Conservation (phyloP, 2,797 vertebrate genomes). For the Naso thynnoides region DNA sequence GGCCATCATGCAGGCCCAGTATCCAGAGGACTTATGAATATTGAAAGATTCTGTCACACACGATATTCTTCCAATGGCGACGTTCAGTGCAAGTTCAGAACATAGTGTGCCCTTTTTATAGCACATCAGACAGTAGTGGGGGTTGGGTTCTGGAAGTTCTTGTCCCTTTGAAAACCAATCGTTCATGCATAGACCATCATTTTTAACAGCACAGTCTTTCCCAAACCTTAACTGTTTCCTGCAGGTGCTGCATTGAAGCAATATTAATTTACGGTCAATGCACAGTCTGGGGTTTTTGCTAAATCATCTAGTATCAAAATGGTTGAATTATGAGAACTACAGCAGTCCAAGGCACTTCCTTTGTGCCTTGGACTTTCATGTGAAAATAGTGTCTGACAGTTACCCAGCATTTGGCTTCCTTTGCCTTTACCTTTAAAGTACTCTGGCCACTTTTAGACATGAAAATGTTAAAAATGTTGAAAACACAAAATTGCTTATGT, state of each 20-base stretch:
- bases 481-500: too few species aligned
- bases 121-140: background rate
- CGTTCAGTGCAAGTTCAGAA: background rate
- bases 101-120: constrained; percentile 19
- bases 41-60: constrained; percentile 43
- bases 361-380: background rate
- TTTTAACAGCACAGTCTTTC: background rate
- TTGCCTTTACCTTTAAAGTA: too few species aligned
- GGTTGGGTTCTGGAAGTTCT: background rate
- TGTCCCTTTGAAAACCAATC: background rate
- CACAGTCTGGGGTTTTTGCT: background rate
- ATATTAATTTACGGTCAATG: background rate
- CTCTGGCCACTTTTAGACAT: too few species aligned
- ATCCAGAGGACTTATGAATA: constrained; percentile 39
- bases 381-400: too few species aligned
- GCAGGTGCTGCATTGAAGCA: background rate
- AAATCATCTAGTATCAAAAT: background rate
- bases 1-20: constrained; percentile 27
- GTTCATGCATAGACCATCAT: background rate
- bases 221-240: too few species aligned
- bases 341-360: background rate
- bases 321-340: background rate
- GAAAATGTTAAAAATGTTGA: too few species aligned
- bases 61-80: constrained; percentile 33
- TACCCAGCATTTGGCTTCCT: background rate